A percentile compares a stretch with the other conserved stretches of the same genome.
These are phyloP conservation scores for Neomorphus geoffroyi DNA, from an alignment of 2,797 vertebrate species.

Conservation along the genomic window DNA sequence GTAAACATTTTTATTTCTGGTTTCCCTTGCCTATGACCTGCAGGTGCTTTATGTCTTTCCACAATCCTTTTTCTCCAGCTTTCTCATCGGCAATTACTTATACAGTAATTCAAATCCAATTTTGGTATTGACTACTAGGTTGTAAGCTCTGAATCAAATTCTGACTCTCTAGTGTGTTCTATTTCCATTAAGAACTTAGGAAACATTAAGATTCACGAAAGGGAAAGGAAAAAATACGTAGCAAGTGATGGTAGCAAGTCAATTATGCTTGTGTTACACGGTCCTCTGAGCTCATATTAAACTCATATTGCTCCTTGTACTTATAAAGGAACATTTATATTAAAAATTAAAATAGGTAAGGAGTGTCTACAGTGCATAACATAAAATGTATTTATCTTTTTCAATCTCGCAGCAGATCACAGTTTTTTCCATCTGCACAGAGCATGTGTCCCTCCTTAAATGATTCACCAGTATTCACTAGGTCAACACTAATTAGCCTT, in stretches of 20 bases:
- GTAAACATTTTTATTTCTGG: constrained; percentile 13
- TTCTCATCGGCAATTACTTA: background rate
- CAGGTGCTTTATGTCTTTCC: background rate
- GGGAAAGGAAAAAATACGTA: background rate
- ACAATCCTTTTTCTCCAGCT: background rate
- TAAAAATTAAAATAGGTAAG: constrained; percentile 62
- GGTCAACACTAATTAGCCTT: background rate
- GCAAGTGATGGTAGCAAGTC: background rate
- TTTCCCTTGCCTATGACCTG: background rate
- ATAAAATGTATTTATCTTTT: background rate
- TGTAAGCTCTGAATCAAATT: background rate
- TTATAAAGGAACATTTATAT: constrained; percentile 36
- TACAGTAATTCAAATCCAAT: constrained; percentile 10
- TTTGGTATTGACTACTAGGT: constrained; percentile 26
- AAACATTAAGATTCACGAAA: background rate
- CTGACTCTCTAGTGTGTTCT: background rate
- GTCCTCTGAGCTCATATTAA: constrained; percentile 29
- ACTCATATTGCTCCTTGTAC: background rate
- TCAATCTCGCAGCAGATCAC: background rate
- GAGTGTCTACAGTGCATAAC: background rate
- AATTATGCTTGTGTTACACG: background rate
- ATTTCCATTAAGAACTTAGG: constrained; percentile 31
- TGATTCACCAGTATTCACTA: background rate
- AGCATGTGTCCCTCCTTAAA: background rate
- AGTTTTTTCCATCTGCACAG: background rate